These are phyloP conservation scores for Aythya baeri DNA, from an alignment of 2,113 vertebrate species.

Conservation along the genomic window DNA sequence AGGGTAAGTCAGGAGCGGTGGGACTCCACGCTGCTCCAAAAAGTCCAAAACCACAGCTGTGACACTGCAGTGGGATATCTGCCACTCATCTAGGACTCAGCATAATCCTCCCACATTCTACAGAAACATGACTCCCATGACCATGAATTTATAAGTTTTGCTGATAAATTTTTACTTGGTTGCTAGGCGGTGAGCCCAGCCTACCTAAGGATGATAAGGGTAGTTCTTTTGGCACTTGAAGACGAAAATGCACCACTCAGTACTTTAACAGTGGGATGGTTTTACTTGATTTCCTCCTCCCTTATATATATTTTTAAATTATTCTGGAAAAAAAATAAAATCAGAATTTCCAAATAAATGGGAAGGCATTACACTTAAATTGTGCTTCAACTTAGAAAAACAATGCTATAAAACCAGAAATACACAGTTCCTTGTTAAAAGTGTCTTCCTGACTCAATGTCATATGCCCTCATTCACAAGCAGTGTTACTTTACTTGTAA, in stretches of 20 bases:
- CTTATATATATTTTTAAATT: not conserved
- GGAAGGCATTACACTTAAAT: not conserved
- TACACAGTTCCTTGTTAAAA: not conserved
- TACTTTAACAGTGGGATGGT: not conserved
- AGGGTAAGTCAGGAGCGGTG: not conserved
- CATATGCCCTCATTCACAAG: not conserved
- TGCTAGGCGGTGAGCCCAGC: not conserved
- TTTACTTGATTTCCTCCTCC: not conserved
- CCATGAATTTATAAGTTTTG: not conserved
- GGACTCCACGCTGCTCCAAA: not conserved
- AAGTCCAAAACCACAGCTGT: not conserved
- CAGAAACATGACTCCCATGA: not conserved
- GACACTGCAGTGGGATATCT: not conserved
- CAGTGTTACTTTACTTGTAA: not conserved
- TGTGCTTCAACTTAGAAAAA: not conserved
- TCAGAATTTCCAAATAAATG: not conserved
- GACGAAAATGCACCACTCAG: not conserved
- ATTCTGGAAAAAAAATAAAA: not conserved
- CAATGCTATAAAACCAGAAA: not conserved
- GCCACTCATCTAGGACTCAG: rapidly evolving
- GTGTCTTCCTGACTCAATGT: not conserved
- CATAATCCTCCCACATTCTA: not conserved
- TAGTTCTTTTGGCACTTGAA: not conserved
- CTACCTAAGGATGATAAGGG: not conserved
- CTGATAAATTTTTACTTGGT: not conserved